These are phyloP conservation scores for Acleris emargana DNA, from an alignment of 2,888 invertebrate species.

Conservation along the genomic window DNA sequence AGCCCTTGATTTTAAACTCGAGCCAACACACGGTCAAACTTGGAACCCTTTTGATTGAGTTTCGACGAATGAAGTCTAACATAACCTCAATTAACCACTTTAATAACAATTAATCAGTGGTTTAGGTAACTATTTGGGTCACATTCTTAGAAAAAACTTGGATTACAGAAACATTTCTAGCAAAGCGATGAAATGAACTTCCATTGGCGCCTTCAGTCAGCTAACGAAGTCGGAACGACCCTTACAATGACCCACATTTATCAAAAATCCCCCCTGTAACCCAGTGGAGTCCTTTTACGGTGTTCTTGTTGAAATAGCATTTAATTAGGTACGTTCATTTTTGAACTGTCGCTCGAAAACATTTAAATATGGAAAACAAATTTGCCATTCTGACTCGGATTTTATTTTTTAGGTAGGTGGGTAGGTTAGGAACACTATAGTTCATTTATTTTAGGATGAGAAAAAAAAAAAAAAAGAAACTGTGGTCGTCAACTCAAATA, in stretches of 20 bases:
- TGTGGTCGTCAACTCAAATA: too few species aligned
- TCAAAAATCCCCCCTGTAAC: conserved; percentile 24
- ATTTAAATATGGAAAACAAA: not conserved
- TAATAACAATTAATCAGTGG: conserved; percentile 6
- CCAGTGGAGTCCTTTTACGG: not conserved
- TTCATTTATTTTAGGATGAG: too few species aligned
- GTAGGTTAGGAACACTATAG: too few species aligned
- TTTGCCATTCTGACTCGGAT: too few species aligned
- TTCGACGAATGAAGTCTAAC: not conserved
- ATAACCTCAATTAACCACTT: not conserved
- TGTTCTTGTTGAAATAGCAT: conserved; percentile 10
- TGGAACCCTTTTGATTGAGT: conserved; percentile 33
- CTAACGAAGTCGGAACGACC: conserved; percentile 30
- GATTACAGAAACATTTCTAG: conserved; percentile 17
- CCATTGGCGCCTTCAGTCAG: conserved; percentile 38
- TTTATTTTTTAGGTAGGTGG: too few species aligned
- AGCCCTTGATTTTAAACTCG: conserved; percentile 49
- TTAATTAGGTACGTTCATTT: not conserved
- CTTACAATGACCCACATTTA: conserved; percentile 28
- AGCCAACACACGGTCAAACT: conserved; percentile 44
- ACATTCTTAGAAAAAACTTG: not conserved
- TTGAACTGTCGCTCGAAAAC: not conserved
- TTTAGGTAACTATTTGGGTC: too few species aligned
- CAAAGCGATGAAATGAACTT: conserved; percentile 22
- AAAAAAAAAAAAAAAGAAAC: too few species aligned